Conservation (phyloP, 2,888 invertebrate species). For the Mimumesa dahlbomi region DNA sequence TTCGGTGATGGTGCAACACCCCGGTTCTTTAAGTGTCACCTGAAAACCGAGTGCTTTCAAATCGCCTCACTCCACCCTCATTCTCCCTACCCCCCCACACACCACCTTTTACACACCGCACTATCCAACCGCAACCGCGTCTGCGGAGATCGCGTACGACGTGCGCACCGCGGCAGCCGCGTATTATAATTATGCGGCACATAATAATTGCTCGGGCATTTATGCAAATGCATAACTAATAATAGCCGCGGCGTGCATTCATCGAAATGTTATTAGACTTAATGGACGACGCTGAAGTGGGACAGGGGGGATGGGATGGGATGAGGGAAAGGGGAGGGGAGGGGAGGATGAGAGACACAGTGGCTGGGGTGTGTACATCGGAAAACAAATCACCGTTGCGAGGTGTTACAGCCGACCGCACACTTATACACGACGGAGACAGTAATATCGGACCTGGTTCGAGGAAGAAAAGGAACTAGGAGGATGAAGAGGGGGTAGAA, state of each 20-base stretch:
- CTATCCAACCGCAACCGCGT: conserved; percentile 5
- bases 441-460: no score
- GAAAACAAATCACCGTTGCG: conserved; percentile 34
- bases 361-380: conserved; percentile 17
- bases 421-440: background rate
- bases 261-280: conserved; percentile 61
- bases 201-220: conserved; percentile 59
- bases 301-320: background rate
- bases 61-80: background rate
- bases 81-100: background rate
- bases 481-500: background rate
- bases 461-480: no score
- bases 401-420: background rate
- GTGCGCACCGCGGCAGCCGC: background rate
- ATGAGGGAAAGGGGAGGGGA: no score
- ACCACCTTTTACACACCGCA: background rate
- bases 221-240: conserved; percentile 65
- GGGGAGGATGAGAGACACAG: conserved; percentile 1
- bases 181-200: conserved; percentile 43
- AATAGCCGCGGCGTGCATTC: conserved; percentile 46
- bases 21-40: no score
- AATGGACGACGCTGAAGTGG: conserved; percentile 44
- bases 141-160: background rate
- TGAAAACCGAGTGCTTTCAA: background rate
- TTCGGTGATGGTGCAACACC: no score